Evolutionary conservation across 1,140 invertebrate species (phyloP), one percentile per base, ranked within the genome.

Genomic region (Adoxophyes honmai): DNA sequence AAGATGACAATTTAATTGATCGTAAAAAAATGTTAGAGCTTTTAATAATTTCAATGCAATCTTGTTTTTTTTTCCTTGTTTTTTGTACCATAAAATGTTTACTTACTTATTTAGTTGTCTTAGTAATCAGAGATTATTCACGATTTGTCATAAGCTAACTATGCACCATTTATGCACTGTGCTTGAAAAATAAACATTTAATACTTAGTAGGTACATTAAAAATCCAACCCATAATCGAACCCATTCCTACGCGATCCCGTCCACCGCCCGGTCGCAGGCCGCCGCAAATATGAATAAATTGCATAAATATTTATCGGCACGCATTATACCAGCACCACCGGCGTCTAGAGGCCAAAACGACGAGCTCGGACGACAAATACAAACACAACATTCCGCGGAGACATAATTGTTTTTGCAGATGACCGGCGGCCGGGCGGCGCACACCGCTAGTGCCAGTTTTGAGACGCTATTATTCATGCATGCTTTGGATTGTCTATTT

Each of bases 261-360:
- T 6, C 35, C 6, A 36, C 52, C 33, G 52, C 33, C 10, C 33
- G 14, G 18, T 15, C 18, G 10, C 42, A 28, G 15, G 21, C 35
- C 33, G n/a, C 6, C n/a, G 6, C 18, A 59, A 59, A 81, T 78
- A 80, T 82, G 82, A 83, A 85, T 83, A 86, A 82, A 86, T 86
- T 84, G 76, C 76, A 84, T 85, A 84, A 84, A 86, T 83, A 86
- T 84, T 81, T 81, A 82, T 77, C 70, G 60, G 76, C 75, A 66
- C 70, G 70, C 75, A 82, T 83, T 75, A 83, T 83, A 77, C 74
- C 61, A 59, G 52, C 65, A 63, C 52, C 64, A 65, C 60, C 68
- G 62, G 64, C 68, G 73, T 75, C 75, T 79, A 75, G 64, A 37
- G 67, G 69, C 58, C 68, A 77, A 77, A 81, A 82, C 55, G 73